Evolutionary conservation across 2,888 invertebrate species (phyloP), one percentile per base, ranked within the genome.

Genomic region (Diadromus collaris): DNA sequence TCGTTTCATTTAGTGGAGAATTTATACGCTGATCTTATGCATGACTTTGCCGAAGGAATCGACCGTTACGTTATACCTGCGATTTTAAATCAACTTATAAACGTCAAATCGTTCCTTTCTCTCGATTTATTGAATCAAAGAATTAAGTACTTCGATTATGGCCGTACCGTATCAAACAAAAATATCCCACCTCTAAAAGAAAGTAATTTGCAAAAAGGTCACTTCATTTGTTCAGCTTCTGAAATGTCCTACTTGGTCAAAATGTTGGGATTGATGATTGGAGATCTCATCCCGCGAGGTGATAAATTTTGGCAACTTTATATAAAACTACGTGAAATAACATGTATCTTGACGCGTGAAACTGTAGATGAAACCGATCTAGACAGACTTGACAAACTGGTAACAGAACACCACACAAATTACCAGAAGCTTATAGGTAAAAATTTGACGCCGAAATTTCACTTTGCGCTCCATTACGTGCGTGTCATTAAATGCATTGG

Each of bases 11-110:
- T 72, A 10, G 41, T 56, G 2, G 21, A 71, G 51, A 81, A 82
- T 65, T 48, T 79, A 9, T 64, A 67, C 38, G 61, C 21, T 6
- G 79, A 82, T 79, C 27, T 74, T 9, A 78, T 78, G 78, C 82
- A 82, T 44, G 82, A 81, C 38, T 63, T 70, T 46, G 41, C 65
- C 1, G 82, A 80, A 44, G 77, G 79, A 19, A 64, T 79, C 21
- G 56, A 73, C 44, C 71, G 68, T 34, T 79, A 77, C 38, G 71
- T 38, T 7, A 56, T 74, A 38, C 41, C 51, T 1, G 58, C 38
- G 10, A 54, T 80, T 46, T 60, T 75, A 6, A 51, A 80, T 63
- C 24, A 19, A 10, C 56, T 80, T 2, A 70, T 74, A 10, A 44
- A 67, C 9, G 38, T 48, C 29, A 54, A 80, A 41, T 54, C 64